Evolutionary conservation across 2,888 invertebrate species (phyloP), one percentile per base, ranked within the genome.

Genomic region (Eristalis pertinax): DNA sequence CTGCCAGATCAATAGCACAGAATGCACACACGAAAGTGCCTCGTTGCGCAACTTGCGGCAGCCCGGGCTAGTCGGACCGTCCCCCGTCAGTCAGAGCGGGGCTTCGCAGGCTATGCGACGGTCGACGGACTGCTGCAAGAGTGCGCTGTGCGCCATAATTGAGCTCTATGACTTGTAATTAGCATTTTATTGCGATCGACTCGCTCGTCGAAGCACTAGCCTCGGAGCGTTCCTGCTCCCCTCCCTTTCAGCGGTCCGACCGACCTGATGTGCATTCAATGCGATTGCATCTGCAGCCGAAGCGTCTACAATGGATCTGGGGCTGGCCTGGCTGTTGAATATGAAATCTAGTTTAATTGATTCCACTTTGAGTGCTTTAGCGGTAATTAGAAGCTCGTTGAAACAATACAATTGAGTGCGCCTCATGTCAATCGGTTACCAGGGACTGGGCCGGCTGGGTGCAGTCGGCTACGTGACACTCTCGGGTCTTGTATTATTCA

Each of bases 171-270:
- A 78, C 74, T 83, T 65, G 84, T 87, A 87, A 87, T 87, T 87
- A 87, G 76, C 84, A 87, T 87, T 87, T 84, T 80, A 84, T 84
- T 84, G 87, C 84, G 76, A 75, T 73, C 68, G 65, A 62, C 87
- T 76, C 84, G 79, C 72, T 35, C 35, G 32, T 32, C 32, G 32
- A 32, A 32, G 32, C 32, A 8, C 32, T 32, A 7, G 32, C 32
- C 50, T 10, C 13, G 26, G 19, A n/a, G n/a, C n/a, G n/a, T n/a
- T n/a, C n/a, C n/a, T n/a, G n/a, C n/a, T n/a, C n/a, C n/a, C n/a
- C n/a, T n/a, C n/a, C n/a, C n/a, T n/a, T n/a, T n/a, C n/a, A n/a
- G n/a, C n/a, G n/a, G n/a, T n/a, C 56, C 43, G 24, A 32, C 24
- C 50, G 50, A 75, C 41, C 76, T 76, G 58, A 38, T 19, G 58